A percentile compares a stretch with the other conserved stretches of the same genome.
Conservation (phyloP, 2,888 invertebrate species). For the Rapana venosa region DNA sequence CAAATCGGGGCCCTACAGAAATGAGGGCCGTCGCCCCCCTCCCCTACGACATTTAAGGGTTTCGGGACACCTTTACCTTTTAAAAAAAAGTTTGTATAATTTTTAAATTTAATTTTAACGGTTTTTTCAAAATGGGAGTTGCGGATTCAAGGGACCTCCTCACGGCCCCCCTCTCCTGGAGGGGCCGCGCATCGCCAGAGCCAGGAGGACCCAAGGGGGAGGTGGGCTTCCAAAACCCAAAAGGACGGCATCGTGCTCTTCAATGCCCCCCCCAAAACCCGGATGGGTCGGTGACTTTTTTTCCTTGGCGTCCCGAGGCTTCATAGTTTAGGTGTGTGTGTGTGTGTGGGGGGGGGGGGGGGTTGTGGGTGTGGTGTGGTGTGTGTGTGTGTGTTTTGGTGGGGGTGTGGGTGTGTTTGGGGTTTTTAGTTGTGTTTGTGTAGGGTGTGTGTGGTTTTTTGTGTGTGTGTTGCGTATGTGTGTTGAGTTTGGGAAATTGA, state of each 20-base stretch:
- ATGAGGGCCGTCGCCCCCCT: too few species aligned
- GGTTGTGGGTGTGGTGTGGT: background rate
- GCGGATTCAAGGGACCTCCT: slow-evolving; percentile 82
- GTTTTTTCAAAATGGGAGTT: slow-evolving; percentile 52
- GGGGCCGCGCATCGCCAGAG: slow-evolving; percentile 86
- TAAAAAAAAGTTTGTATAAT: too few species aligned
- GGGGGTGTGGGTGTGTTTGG: background rate
- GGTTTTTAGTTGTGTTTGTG: too few species aligned
- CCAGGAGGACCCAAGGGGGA: slow-evolving; percentile 91
- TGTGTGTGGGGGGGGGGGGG: background rate
- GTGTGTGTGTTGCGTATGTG: too few species aligned
- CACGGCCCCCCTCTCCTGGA: slow-evolving; percentile 89
- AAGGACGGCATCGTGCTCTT: slow-evolving; percentile 91
- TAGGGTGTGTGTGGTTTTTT: too few species aligned
- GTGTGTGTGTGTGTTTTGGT: too few species aligned
- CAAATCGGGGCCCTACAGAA: too few species aligned
- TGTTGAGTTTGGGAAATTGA: too few species aligned
- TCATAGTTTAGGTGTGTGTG: slow-evolving; percentile 74
- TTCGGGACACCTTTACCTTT: too few species aligned
- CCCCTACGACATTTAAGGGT: too few species aligned
- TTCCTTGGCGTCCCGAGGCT: slow-evolving; percentile 90
- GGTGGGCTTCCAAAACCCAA: slow-evolving; percentile 90
- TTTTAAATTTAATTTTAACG: too few species aligned
- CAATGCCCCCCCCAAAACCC: slow-evolving; percentile 90
- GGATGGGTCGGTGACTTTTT: slow-evolving; percentile 93